Evolutionary conservation across 2,113 vertebrate species (phyloP).

Genomic region (Etheostoma cragini): DNA sequence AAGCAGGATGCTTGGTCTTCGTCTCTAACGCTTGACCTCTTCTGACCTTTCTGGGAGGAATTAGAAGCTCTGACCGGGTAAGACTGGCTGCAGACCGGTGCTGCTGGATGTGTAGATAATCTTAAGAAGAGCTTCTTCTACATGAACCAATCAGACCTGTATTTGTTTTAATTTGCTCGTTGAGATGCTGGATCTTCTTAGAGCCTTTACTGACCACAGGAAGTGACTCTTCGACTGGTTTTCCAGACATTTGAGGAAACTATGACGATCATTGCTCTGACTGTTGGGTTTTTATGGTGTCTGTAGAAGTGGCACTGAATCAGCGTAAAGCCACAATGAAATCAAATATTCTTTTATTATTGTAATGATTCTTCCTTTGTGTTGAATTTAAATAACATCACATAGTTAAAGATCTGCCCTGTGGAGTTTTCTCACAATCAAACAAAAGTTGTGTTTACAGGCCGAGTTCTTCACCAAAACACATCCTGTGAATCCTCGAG

Average conservation of each 20-base stretch:
- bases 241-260: background rate
- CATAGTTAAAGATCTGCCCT: background rate
- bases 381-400: background rate
- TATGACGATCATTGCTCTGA: background rate
- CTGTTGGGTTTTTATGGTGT: no score
- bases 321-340: background rate
- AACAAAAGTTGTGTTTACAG: background rate
- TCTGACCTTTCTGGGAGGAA: background rate
- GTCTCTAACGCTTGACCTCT: background rate
- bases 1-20: background rate
- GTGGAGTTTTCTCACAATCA: background rate
- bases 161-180: background rate
- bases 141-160: background rate
- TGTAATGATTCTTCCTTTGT: background rate
- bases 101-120: background rate
- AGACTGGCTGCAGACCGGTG: background rate
- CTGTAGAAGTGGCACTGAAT: background rate
- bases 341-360: background rate
- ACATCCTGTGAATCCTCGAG: background rate
- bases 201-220: background rate
- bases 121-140: background rate
- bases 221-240: background rate
- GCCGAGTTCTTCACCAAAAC: background rate
- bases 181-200: slow-evolving; percentile 28
- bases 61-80: background rate